These are phyloP conservation scores for Drosophila emarginata DNA, from an alignment of 2,888 invertebrate genomes.

Conservation along the genomic window DNA sequence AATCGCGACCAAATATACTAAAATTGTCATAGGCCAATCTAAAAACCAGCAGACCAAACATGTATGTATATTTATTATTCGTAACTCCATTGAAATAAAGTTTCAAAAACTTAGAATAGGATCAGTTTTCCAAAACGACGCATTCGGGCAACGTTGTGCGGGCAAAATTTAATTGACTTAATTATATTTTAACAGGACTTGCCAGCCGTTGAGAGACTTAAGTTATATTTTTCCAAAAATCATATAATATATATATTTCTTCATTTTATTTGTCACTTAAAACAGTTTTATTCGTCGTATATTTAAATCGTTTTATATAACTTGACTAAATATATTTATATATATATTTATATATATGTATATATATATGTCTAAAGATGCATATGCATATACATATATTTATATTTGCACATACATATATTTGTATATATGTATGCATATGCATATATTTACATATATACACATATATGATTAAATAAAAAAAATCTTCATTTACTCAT, in stretches of 20 bases:
- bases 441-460: not conserved
- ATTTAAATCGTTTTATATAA: not conserved
- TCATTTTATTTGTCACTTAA: not conserved
- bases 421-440: not conserved
- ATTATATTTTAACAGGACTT: not conserved
- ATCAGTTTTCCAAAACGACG: too few species aligned
- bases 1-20: too few species aligned
- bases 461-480: too few species aligned
- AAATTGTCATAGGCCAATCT: too few species aligned
- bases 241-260: not conserved
- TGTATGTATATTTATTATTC: too few species aligned
- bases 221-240: not conserved
- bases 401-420: too few species aligned
- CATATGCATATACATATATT: not conserved
- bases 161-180: too few species aligned
- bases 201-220: not conserved
- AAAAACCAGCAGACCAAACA: too few species aligned
- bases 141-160: too few species aligned
- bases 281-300: constrained; percentile 1
- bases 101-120: too few species aligned
- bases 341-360: not conserved
- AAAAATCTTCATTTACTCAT: too few species aligned
- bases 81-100: too few species aligned
- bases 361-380: not conserved
- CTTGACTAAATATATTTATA: not conserved